A percentile compares a stretch with the other conserved stretches of the same genome.
phyloP scores from a whole-genome alignment of 2,797 vertebrate species.

The Epinephelus coioides region DNA sequence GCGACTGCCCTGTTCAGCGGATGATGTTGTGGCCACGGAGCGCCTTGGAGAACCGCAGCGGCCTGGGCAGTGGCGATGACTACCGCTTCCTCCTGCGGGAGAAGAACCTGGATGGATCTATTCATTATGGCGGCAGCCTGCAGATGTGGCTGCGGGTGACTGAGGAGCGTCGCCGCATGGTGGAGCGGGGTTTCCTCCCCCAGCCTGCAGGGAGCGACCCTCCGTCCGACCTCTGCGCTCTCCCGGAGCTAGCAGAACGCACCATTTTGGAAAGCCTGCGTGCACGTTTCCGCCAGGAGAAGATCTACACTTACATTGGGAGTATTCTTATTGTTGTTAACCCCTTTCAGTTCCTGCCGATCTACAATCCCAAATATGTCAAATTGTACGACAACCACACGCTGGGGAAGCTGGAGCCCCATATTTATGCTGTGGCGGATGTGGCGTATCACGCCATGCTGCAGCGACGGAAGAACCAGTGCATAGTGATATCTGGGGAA shows the following conservation, averaged over 20 bases:
- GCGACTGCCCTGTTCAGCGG: conserved; percentile 95
- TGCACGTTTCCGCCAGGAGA: conserved; percentile 95
- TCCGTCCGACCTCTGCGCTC: conserved; percentile 92
- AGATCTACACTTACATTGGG: conserved; percentile 97
- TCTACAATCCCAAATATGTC: conserved; percentile 98
- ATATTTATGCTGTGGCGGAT: conserved; percentile 96
- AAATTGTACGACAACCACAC: conserved; percentile 98
- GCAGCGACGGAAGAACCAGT: conserved; percentile 93
- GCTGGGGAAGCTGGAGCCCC: conserved; percentile 95
- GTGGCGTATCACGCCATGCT: conserved; percentile 97
- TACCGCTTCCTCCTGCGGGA: conserved; percentile 96
- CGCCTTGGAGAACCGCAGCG: conserved; percentile 93
- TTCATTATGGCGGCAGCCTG: conserved; percentile 93
- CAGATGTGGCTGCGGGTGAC: conserved; percentile 97
- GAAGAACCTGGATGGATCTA: conserved; percentile 97
- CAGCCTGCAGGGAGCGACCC: conserved; percentile 92
- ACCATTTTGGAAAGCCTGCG: conserved; percentile 94
- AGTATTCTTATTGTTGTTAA: conserved; percentile 97
- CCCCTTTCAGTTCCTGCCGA: conserved; percentile 96
- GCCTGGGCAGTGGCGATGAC: conserved; percentile 89
- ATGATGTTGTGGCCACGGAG: conserved; percentile 98
- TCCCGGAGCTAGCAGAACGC: conserved; percentile 94
- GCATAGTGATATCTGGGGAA: conserved; percentile 97
- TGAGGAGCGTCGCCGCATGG: conserved; percentile 92
- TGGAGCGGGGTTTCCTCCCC: conserved; percentile 96